Percentiles rank a stretch among this genome's conserved stretches.
These are phyloP conservation scores for Trissoscelio sp. DNA, from an alignment of 2,888 invertebrate genomes.

Conservation along the genomic window DNA sequence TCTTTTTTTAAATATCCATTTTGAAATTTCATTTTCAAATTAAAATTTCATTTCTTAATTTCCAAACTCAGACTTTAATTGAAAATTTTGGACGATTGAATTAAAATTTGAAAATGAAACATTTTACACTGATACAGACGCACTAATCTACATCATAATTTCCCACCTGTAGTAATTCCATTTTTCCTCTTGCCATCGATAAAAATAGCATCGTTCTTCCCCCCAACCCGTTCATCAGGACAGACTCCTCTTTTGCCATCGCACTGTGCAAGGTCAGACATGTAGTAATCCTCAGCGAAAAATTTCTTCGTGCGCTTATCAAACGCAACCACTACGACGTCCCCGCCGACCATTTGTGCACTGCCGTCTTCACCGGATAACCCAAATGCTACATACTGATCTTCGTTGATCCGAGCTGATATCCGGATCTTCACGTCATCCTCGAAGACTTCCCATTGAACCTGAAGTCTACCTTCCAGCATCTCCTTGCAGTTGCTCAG, in stretches of 20 bases:
- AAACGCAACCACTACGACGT: constrained; percentile 93
- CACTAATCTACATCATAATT: neutral
- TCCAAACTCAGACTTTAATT: too few relatives aligned
- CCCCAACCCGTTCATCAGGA: constrained; percentile 92
- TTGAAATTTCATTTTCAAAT: too few relatives aligned
- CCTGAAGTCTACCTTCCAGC: constrained; percentile 91
- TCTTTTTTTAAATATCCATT: too few relatives aligned
- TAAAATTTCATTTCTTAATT: too few relatives aligned
- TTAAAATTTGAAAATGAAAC: too few relatives aligned
- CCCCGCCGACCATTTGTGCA: constrained; percentile 91
- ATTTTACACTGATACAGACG: too few relatives aligned
- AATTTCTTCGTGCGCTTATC: constrained; percentile 86
- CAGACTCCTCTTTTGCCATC: constrained; percentile 93
- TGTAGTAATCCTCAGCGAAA: constrained; percentile 92
- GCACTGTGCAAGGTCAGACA: constrained; percentile 92
- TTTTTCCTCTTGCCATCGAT: constrained; percentile 90
- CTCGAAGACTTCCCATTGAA: constrained; percentile 93
- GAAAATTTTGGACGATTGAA: too few relatives aligned
- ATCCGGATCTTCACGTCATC: constrained; percentile 91
- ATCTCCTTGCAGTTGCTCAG: constrained; percentile 93
- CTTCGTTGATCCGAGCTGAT: constrained; percentile 90
- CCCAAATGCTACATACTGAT: constrained; percentile 95
- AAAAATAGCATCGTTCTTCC: constrained; percentile 90
- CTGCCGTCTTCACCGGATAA: constrained; percentile 90
- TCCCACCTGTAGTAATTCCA: constrained; percentile 90